These are phyloP conservation scores for Mirza zaza DNA, from an alignment of 2,113 vertebrate species.

Conservation along the genomic window DNA sequence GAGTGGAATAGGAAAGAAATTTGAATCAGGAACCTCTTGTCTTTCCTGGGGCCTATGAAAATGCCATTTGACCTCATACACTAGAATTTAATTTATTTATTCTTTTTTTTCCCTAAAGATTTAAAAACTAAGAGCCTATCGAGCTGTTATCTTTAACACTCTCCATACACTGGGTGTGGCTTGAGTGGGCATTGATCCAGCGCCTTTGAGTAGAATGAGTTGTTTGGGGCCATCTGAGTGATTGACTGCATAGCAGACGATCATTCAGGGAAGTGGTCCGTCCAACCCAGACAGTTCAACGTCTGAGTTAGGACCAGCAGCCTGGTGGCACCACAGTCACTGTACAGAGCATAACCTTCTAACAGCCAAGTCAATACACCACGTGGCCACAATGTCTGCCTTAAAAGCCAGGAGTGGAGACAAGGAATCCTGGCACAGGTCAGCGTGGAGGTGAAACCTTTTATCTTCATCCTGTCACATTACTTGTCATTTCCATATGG, in stretches of 20 bases:
- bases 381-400: background rate
- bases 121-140: background rate
- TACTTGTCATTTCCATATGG: slow-evolving; percentile 66
- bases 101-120: too few species aligned
- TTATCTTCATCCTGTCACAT: slow-evolving; percentile 59
- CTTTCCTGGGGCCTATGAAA: background rate
- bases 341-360: background rate
- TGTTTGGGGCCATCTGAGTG: background rate
- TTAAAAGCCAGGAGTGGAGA: background rate
- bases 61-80: background rate
- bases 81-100: background rate
- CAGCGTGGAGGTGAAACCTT: slow-evolving; percentile 50
- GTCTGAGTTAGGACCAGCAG: background rate
- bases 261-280: background rate
- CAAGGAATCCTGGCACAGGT: slow-evolving; percentile 4
- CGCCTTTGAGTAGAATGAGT: background rate
- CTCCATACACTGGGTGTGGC: background rate
- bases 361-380: background rate
- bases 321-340: background rate
- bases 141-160: background rate
- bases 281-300: background rate
- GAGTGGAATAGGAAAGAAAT: background rate
- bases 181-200: background rate
- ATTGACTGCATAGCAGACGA: background rate
- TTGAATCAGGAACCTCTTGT: background rate